phyloP scores from a whole-genome alignment of 1,140 invertebrate species.

The Drusus annulatus region DNA sequence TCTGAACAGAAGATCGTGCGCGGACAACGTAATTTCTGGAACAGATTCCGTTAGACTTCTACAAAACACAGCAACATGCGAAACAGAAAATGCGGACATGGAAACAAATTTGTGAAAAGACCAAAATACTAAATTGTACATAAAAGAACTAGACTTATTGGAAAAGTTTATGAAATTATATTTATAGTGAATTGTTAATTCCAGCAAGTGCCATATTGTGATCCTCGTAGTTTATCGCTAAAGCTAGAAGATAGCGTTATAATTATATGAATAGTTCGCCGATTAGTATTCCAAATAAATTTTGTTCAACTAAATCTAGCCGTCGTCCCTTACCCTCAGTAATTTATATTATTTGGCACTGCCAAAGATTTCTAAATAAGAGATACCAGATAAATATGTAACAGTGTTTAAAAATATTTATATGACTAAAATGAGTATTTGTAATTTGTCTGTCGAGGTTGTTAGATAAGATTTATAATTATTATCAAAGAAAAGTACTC shows the following conservation, averaged over 20 bases:
- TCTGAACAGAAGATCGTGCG: slow-evolving; percentile 69
- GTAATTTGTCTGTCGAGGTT: no score
- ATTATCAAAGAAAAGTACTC: no score
- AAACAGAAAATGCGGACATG: slow-evolving; percentile 44
- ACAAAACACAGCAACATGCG: slow-evolving; percentile 41
- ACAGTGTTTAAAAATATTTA: no score
- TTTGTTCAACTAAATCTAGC: background rate
- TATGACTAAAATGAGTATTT: no score
- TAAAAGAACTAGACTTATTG: background rate
- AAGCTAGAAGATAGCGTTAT: background rate
- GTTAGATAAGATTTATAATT: no score
- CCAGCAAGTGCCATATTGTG: slow-evolving; percentile 27
- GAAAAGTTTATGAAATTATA: background rate
- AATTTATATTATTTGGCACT: no score
- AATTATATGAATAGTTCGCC: no score
- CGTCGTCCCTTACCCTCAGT: no score
- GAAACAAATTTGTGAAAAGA: slow-evolving; percentile 57
- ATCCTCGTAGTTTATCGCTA: slow-evolving; percentile 19
- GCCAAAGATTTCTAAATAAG: no score
- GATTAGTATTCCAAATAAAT: slow-evolving; percentile 4
- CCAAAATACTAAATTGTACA: background rate
- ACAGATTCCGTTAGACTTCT: slow-evolving; percentile 53
- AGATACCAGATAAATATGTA: no score
- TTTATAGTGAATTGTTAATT: slow-evolving; percentile 29
- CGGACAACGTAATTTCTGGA: slow-evolving; percentile 61